Evolutionary conservation across 2,113 vertebrate genomes (phyloP).

Genomic region (Caranx melampygus): DNA sequence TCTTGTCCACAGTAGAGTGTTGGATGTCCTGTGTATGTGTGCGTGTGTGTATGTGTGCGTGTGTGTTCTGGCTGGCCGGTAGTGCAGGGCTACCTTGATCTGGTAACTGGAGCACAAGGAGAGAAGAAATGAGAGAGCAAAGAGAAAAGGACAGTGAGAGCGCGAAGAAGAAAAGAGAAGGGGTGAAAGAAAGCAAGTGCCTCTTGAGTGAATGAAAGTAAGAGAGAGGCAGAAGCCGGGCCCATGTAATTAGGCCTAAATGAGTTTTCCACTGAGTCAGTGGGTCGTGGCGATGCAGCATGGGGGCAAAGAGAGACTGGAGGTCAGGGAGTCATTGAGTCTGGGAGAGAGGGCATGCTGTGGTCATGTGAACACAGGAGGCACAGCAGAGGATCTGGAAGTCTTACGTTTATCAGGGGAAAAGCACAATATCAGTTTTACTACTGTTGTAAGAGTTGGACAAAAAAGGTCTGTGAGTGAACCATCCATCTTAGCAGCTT

Average conservation of each 20-base stretch:
- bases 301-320: conserved; percentile 78
- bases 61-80: conserved; percentile 79
- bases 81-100: conserved; percentile 73
- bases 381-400: background rate
- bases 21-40: conserved; percentile 81
- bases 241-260: conserved; percentile 90
- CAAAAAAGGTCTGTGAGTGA: background rate
- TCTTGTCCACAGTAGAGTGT: conserved; percentile 88
- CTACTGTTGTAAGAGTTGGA: background rate
- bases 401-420: background rate
- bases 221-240: conserved; percentile 57
- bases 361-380: conserved; percentile 49
- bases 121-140: conserved; percentile 78
- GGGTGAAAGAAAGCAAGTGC: conserved; percentile 66
- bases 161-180: conserved; percentile 67
- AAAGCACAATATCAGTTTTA: background rate
- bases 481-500: background rate
- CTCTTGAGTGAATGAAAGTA: conserved; percentile 71
- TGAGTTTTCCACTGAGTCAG: conserved; percentile 91
- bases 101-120: conserved; percentile 88
- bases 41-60: conserved; percentile 57
- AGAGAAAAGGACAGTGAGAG: conserved; percentile 70
- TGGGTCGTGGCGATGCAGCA: conserved; percentile 73
- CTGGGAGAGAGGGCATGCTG: conserved; percentile 28
- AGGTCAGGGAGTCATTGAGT: conserved; percentile 65